Evolutionary conservation across 1,140 invertebrate species (phyloP).

Genomic region (Magallana ariakensis): DNA sequence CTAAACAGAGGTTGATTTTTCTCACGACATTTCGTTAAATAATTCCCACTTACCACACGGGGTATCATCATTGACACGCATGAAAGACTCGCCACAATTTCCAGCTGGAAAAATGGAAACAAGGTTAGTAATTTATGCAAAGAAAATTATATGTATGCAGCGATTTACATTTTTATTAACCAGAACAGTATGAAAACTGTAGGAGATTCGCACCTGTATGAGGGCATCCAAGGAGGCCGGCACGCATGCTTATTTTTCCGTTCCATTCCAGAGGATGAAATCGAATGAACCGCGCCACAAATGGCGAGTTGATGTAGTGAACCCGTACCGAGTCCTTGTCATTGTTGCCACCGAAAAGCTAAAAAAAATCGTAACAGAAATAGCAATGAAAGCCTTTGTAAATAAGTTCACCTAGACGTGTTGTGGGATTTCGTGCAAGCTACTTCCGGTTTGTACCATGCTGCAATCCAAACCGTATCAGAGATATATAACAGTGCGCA

Average conservation of each 20-base stretch:
- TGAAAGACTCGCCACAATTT: constrained; percentile 81
- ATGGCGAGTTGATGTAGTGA: constrained; percentile 83
- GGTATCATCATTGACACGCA: constrained; percentile 81
- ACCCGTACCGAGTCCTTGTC: constrained; percentile 81
- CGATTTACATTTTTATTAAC: constrained; percentile 31
- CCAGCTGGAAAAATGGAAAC: constrained; percentile 58
- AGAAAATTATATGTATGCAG: background rate
- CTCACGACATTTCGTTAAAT: background rate
- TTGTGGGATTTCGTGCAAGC: constrained; percentile 34
- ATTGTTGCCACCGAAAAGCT: constrained; percentile 83
- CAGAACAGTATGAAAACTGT: background rate
- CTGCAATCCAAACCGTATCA: constrained; percentile 31
- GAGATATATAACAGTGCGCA: constrained; percentile 15
- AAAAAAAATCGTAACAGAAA: constrained; percentile 44
- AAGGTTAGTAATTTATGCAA: constrained; percentile 34
- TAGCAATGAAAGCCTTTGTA: background rate
- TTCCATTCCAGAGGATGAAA: constrained; percentile 82
- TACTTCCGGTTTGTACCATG: constrained; percentile 52
- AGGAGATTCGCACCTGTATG: constrained; percentile 75
- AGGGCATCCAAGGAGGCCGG: constrained; percentile 82
- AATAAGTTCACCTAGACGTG: background rate
- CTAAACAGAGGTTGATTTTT: background rate
- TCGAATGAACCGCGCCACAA: constrained; percentile 81
- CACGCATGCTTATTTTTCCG: constrained; percentile 81
- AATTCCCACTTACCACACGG: constrained; percentile 81